These are phyloP conservation scores for Diprion similis DNA, from an alignment of 1,140 invertebrate genomes.

Conservation along the genomic window DNA sequence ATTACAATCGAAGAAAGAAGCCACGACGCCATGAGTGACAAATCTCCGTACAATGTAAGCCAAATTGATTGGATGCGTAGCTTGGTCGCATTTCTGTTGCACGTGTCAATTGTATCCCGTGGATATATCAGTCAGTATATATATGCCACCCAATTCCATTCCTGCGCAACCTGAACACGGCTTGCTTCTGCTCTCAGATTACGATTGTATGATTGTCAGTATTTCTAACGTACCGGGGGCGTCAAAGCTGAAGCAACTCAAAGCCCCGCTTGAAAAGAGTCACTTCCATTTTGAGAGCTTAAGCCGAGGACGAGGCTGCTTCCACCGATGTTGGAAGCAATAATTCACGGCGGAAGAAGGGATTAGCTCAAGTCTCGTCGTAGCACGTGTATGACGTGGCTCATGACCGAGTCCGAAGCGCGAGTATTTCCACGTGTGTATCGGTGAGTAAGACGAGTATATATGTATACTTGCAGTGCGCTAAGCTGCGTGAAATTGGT, in stretches of 20 bases:
- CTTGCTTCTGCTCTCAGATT: too few species aligned
- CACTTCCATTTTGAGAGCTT: slow-evolving; percentile 2
- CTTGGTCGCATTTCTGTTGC: too few species aligned
- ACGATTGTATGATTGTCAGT: too few species aligned
- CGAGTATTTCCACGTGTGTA: neutral
- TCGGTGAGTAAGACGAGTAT: neutral
- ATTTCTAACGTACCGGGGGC: too few species aligned
- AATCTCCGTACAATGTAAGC: neutral
- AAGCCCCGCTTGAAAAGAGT: neutral
- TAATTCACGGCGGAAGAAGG: slow-evolving; percentile 4
- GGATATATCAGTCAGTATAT: too few species aligned
- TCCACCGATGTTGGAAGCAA: neutral
- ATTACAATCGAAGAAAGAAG: too few species aligned
- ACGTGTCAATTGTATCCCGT: too few species aligned
- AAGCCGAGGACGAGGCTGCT: neutral
- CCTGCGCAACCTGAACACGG: too few species aligned
- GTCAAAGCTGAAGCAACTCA: too few species aligned
- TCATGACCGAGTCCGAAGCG: neutral
- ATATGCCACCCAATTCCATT: too few species aligned
- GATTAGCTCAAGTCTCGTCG: neutral
- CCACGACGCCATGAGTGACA: neutral
- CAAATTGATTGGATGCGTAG: too few species aligned
- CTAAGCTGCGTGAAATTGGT: slow-evolving; percentile 7
- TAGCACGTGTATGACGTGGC: neutral
- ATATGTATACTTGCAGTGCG: neutral